These are phyloP conservation scores for Drosophila sturtevanti DNA, from an alignment of 1,140 invertebrate species.

Conservation along the genomic window DNA sequence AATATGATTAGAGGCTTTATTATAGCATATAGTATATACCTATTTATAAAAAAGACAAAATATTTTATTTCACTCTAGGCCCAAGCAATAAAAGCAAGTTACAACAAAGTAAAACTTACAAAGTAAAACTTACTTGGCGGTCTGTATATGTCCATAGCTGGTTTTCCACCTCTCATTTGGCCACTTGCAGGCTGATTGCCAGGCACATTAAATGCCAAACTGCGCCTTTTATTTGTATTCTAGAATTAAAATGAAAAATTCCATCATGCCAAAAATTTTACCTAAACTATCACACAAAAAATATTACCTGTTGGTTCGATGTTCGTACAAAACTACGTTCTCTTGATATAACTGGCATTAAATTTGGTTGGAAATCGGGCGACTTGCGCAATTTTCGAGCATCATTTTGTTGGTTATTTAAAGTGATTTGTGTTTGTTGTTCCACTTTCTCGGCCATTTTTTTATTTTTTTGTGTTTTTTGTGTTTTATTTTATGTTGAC, in stretches of 20 bases:
- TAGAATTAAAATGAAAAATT: slow-evolving; percentile 38
- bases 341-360: slow-evolving; percentile 84
- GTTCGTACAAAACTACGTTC: slow-evolving; percentile 86
- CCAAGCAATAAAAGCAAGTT: slow-evolving; percentile 33
- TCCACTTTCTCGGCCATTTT: slow-evolving; percentile 77
- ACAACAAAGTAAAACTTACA: slow-evolving; percentile 14
- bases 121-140: slow-evolving; percentile 88
- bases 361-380: slow-evolving; percentile 68
- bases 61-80: neutral
- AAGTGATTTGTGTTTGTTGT: slow-evolving; percentile 55
- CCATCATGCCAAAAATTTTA: slow-evolving; percentile 9
- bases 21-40: neutral
- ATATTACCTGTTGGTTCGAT: slow-evolving; percentile 84
- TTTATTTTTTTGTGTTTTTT: slow-evolving; percentile 41
- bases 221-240: slow-evolving; percentile 81
- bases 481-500: slow-evolving; percentile 36
- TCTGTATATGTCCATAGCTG: slow-evolving; percentile 93
- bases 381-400: slow-evolving; percentile 76
- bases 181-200: slow-evolving; percentile 61
- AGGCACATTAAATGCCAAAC: slow-evolving; percentile 79
- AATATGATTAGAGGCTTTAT: too few relatives aligned
- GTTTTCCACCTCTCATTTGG: slow-evolving; percentile 85
- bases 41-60: neutral
- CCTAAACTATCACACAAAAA: neutral
- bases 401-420: slow-evolving; percentile 68